phyloP scores from a whole-genome alignment of 2,888 invertebrate genomes.

The Fabriciana adippe region DNA sequence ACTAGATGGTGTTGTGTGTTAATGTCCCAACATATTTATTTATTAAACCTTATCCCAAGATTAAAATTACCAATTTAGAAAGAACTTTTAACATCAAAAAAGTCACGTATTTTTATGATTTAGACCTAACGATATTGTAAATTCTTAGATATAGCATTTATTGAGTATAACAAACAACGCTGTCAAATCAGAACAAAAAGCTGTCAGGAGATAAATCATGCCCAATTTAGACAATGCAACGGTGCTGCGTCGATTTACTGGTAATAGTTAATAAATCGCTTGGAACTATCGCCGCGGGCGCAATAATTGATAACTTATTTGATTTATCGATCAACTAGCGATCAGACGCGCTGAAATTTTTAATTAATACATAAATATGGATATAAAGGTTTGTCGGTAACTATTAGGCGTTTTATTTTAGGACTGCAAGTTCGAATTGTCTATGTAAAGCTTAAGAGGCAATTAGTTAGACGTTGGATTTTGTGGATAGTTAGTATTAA shows the following conservation, averaged over 20 bases:
- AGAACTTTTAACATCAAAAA: too few species aligned
- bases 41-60: too few species aligned
- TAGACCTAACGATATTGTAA: background rate
- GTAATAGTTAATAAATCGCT: constrained; percentile 36
- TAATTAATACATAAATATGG: constrained; percentile 26
- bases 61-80: too few species aligned
- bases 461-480: too few species aligned
- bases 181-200: constrained; percentile 19
- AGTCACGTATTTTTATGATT: too few species aligned
- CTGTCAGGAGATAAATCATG: constrained; percentile 28
- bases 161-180: background rate
- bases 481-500: too few species aligned
- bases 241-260: constrained; percentile 20
- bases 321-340: constrained; percentile 26
- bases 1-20: too few species aligned
- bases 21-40: too few species aligned
- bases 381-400: background rate
- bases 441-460: too few species aligned
- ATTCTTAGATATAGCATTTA: background rate
- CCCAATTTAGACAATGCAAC: constrained; percentile 25
- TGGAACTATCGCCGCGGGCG: constrained; percentile 31
- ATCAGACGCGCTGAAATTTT: constrained; percentile 18
- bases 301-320: constrained; percentile 43
- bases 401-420: background rate
- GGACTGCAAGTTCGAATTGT: background rate